A percentile compares a stretch with the other conserved stretches of the same genome.
Conservation (phyloP, 1,140 invertebrate genomes). For the Conus ventricosus region DNA sequence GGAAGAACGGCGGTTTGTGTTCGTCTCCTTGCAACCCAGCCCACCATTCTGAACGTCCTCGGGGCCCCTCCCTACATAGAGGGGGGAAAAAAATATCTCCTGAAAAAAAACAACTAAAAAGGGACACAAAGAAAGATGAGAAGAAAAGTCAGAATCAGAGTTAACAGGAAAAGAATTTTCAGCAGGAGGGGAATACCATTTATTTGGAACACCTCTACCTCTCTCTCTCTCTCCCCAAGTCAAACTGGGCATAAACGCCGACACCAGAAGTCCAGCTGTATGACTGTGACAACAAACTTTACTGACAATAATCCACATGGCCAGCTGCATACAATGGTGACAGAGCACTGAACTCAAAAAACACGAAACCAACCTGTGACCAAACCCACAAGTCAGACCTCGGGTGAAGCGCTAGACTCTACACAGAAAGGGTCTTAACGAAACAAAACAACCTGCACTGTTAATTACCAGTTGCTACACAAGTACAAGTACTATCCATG, state of each 20-base stretch:
- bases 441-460: background rate
- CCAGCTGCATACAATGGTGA: slow-evolving; percentile 34
- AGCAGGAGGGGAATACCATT: too few species aligned
- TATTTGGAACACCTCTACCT: background rate
- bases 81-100: too few species aligned
- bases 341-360: slow-evolving; percentile 19
- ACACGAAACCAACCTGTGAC: background rate
- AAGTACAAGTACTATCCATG: background rate
- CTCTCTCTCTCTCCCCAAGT: background rate
- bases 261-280: background rate
- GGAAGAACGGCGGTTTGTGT: too few species aligned
- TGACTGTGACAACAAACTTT: slow-evolving; percentile 34
- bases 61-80: too few species aligned
- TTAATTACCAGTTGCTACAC: background rate
- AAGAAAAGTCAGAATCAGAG: too few species aligned
- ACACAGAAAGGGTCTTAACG: background rate
- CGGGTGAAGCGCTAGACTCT: background rate
- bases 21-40: too few species aligned
- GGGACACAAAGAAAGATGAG: too few species aligned
- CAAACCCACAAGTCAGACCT: slow-evolving; percentile 22
- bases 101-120: too few species aligned
- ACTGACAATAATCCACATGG: slow-evolving; percentile 16
- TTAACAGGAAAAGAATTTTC: too few species aligned
- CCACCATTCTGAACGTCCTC: too few species aligned
- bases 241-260: too few species aligned